phyloP scores from a whole-genome alignment of 2,797 vertebrate genomes.

The Cichlasoma orientale region DNA sequence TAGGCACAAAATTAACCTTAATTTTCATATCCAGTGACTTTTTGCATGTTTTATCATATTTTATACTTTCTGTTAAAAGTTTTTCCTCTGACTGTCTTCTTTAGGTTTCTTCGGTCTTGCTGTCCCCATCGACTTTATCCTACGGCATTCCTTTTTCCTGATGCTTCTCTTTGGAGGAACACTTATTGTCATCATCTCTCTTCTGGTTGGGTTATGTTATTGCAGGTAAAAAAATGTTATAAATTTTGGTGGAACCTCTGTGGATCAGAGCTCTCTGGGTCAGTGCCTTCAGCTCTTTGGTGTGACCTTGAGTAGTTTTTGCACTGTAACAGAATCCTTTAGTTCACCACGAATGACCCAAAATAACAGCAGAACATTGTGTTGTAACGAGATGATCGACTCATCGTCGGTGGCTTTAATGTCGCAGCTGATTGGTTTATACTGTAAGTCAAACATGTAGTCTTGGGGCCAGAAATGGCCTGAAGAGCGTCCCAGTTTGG shows the following conservation, averaged over 20 bases:
- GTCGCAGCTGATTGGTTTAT: too few relatives aligned
- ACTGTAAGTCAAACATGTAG: too few relatives aligned
- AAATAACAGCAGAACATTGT: too few relatives aligned
- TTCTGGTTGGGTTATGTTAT: conserved; percentile 77
- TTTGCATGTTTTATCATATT: not conserved
- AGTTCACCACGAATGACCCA: not conserved
- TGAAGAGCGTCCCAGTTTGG: not conserved
- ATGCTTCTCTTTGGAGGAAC: conserved; percentile 84
- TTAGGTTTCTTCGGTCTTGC: conserved; percentile 67
- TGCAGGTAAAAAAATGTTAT: conserved; percentile 77
- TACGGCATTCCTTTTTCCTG: conserved; percentile 83
- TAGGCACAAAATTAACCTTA: too few relatives aligned
- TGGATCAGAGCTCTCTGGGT: not conserved
- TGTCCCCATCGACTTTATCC: conserved; percentile 80
- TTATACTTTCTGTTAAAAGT: not conserved
- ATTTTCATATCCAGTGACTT: too few relatives aligned
- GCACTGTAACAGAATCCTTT: not conserved
- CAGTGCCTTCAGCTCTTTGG: rapidly evolving
- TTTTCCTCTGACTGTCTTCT: conserved; percentile 18
- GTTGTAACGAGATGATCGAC: too few relatives aligned
- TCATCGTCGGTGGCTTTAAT: too few relatives aligned
- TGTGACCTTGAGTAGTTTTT: not conserved
- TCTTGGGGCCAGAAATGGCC: too few relatives aligned
- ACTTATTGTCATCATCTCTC: conserved; percentile 79
- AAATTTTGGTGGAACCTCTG: not conserved